Base-by-base conservation (phyloP, 2,888 invertebrate genomes). In the Poecilobothrus nobilitatus region DNA sequence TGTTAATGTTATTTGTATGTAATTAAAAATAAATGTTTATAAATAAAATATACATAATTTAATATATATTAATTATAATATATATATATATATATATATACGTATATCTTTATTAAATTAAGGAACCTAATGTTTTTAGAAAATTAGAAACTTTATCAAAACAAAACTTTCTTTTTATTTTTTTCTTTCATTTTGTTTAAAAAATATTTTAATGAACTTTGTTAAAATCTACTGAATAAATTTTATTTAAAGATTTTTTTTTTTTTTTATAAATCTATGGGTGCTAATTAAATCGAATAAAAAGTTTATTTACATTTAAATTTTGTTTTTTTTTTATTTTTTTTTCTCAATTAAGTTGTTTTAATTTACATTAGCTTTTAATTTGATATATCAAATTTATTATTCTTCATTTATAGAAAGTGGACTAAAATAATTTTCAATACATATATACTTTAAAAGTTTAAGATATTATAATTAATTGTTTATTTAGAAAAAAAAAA, bases 241-340 rank as follows among this genome's bases (percentile, higher is more conserved):
- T 53, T 12, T 53, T 15, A 27, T 27, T 27, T 27, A 27, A 27
- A n/a, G n/a, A n/a, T n/a, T n/a, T n/a, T n/a, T n/a, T n/a, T 27
- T 27, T 27, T 27, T 27, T 27, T 27, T 27, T 27, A 53, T 12
- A 53, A 53, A 12, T 53, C 53, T 53, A 53, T 53, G 53, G 15
- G 53, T 12, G 53, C 53, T 53, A 12, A 53, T 53, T 53, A 53
- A 53, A 53, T 53, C 53, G 53, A 53, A 53, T 53, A 53, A 53
- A 53, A 53, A 53, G 53, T 53, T 53, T 53, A 53, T 53, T 53
- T 53, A 53, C 53, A 53, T 53, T 53, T n/a, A 18, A 15, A 53
- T 53, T 18, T 53, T 4, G 12, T 53, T 53, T 53, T 15, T 34
- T 34, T 34, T 34, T 34, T 34, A 34, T 34, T 34, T 37, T 4